Conservation (phyloP, 2,888 invertebrate species). For the Sturmia bella region DNA sequence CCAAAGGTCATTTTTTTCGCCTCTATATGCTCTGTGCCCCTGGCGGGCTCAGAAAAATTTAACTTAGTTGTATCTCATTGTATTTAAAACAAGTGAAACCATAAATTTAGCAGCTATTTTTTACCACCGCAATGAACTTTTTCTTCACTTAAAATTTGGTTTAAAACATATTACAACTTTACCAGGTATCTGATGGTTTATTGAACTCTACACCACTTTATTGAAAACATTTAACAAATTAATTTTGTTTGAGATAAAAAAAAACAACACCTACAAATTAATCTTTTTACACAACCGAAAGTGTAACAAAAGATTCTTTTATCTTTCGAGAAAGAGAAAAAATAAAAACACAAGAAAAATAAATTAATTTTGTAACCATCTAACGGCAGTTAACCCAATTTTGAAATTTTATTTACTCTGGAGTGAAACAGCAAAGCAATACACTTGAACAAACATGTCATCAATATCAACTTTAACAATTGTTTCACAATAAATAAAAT, state of each 20-base stretch:
- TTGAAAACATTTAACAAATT: slow-evolving; percentile 42
- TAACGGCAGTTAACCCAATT: slow-evolving; percentile 31
- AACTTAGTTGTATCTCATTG: too few relatives aligned
- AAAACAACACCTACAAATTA: not conserved
- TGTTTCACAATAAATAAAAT: slow-evolving; percentile 78
- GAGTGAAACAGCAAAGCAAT: not conserved
- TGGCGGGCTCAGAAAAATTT: too few relatives aligned
- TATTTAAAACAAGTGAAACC: too few relatives aligned
- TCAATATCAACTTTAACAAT: slow-evolving; percentile 78
- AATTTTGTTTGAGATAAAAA: slow-evolving; percentile 1
- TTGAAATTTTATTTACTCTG: not conserved
- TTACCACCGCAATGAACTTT: not conserved
- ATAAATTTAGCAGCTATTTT: too few relatives aligned
- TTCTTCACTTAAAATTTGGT: not conserved
- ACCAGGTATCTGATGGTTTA: not conserved
- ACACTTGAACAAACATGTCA: slow-evolving; percentile 74
- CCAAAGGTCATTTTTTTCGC: too few relatives aligned
- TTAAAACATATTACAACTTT: not conserved
- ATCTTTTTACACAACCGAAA: slow-evolving; percentile 29
- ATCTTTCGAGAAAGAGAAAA: not conserved
- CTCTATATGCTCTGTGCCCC: too few relatives aligned
- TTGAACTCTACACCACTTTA: slow-evolving; percentile 23
- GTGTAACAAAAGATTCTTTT: slow-evolving; percentile 24
- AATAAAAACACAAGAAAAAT: too few relatives aligned
- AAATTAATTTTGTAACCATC: slow-evolving; percentile 16